Percentiles rank a stretch among this genome's conserved stretches.
phyloP scores from a whole-genome alignment of 2,113 vertebrate species.

The Oncorhynchus mykiss region DNA sequence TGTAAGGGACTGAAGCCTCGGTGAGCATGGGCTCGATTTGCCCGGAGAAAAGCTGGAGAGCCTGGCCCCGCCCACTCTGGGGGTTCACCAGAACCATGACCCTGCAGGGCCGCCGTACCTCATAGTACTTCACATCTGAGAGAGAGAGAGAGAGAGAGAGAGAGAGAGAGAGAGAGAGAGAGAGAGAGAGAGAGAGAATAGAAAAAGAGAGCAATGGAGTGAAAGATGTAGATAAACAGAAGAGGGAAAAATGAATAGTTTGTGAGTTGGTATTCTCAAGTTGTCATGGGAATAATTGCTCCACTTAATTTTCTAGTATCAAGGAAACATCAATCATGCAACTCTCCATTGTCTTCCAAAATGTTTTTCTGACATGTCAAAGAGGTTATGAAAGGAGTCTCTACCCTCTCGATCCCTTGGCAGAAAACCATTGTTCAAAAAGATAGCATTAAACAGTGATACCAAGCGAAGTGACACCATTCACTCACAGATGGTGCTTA shows the following conservation, averaged over 20 bases:
- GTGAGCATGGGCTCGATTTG: slow-evolving; percentile 80
- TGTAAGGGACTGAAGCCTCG: slow-evolving; percentile 70
- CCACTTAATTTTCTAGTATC: not conserved
- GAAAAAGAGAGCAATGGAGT: slow-evolving; percentile 7
- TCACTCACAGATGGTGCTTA: slow-evolving; percentile 14
- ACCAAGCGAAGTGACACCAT: slow-evolving; percentile 24
- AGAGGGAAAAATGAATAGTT: not conserved
- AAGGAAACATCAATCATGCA: too few relatives aligned
- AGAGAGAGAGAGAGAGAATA: slow-evolving; percentile 1
- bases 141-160: slow-evolving; percentile 5
- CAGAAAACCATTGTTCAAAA: slow-evolving; percentile 14
- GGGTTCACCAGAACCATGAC: slow-evolving; percentile 87
- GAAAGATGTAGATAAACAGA: not conserved
- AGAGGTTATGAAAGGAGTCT: slow-evolving; percentile 26
- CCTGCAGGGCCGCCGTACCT: slow-evolving; percentile 67
- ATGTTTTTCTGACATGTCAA: slow-evolving; percentile 7
- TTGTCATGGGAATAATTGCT: not conserved
- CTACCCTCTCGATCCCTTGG: slow-evolving; percentile 5
- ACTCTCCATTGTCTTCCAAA: too few relatives aligned
- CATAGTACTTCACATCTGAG: slow-evolving; percentile 36
- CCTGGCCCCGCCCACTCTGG: slow-evolving; percentile 79
- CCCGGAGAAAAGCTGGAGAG: slow-evolving; percentile 75
- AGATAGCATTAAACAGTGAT: slow-evolving; percentile 17
- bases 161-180: not conserved
- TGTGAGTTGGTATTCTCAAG: not conserved